Evolutionary conservation across 2,888 invertebrate genomes (phyloP).

Genomic region (Byasa hedistus): DNA sequence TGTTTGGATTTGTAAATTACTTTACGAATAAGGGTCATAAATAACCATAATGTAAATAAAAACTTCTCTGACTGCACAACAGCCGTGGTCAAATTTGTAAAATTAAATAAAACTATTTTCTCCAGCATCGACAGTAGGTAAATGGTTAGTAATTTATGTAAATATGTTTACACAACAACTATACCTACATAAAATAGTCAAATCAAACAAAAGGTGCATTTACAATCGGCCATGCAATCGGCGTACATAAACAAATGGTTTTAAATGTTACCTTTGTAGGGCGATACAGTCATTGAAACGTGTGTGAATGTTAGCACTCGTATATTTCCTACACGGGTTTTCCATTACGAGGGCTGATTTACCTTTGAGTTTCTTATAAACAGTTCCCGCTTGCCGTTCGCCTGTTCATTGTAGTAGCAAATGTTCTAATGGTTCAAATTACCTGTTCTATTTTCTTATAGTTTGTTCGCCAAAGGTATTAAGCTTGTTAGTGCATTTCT

Average conservation of each 20-base stretch:
- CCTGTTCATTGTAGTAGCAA: not conserved
- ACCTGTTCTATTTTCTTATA: slow-evolving; percentile 20
- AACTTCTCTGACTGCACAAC: no score
- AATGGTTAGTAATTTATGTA: no score
- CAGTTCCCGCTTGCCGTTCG: slow-evolving; percentile 43
- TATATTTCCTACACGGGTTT: slow-evolving; percentile 53
- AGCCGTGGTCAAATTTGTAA: no score
- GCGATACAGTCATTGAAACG: slow-evolving; percentile 28
- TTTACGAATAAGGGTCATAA: no score
- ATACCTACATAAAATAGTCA: not conserved
- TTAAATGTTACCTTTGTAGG: slow-evolving; percentile 32
- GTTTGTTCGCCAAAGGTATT: not conserved
- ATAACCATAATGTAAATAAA: no score
- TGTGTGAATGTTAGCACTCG: slow-evolving; percentile 28
- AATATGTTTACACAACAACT: no score
- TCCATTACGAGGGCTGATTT: slow-evolving; percentile 56
- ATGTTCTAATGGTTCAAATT: slow-evolving; percentile 14
- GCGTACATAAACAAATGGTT: slow-evolving; percentile 27
- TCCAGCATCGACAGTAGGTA: no score
- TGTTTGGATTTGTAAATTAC: no score
- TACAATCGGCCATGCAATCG: slow-evolving; percentile 23
- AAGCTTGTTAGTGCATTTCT: no score
- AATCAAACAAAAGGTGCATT: slow-evolving; percentile 20
- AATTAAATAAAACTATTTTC: no score
- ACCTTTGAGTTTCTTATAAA: slow-evolving; percentile 31